These are phyloP conservation scores for Dryococelus australis DNA, from an alignment of 2,888 invertebrate species.

Conservation along the genomic window DNA sequence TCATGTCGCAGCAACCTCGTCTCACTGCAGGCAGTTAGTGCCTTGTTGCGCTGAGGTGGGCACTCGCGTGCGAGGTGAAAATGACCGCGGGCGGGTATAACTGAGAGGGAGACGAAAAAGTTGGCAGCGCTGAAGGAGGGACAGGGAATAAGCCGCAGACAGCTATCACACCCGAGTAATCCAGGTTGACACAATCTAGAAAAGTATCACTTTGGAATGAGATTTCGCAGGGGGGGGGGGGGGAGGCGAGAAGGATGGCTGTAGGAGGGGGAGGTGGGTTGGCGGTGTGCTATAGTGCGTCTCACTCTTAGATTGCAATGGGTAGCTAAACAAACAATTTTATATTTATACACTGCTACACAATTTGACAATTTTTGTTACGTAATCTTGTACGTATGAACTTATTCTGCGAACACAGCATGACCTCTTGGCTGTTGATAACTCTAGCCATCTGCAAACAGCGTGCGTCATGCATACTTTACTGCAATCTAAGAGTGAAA, in stretches of 20 bases:
- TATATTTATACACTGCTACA: too few species aligned
- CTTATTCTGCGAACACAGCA: too few species aligned
- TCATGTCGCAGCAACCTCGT: too few species aligned
- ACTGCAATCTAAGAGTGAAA: too few species aligned
- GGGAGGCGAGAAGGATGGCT: neutral
- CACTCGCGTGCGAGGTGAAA: neutral
- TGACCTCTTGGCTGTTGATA: too few species aligned
- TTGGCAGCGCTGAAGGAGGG: neutral
- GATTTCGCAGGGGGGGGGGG: neutral
- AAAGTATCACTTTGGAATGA: neutral
- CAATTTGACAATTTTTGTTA: too few species aligned
- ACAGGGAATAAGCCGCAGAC: neutral
- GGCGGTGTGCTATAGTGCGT: neutral
- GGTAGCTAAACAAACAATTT: too few species aligned
- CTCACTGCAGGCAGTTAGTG: neutral
- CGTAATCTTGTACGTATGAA: too few species aligned
- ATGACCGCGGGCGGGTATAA: constrained; percentile 3
- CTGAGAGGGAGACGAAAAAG: neutral
- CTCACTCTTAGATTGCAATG: too few species aligned
- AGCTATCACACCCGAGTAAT: neutral
- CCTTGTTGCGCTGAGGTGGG: neutral
- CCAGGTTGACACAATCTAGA: neutral
- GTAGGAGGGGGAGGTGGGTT: too few species aligned
- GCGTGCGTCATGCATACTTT: too few species aligned
- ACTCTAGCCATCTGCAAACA: too few species aligned